phyloP scores from a whole-genome alignment of 2,113 vertebrate genomes.

The Rutilus rutilus region DNA sequence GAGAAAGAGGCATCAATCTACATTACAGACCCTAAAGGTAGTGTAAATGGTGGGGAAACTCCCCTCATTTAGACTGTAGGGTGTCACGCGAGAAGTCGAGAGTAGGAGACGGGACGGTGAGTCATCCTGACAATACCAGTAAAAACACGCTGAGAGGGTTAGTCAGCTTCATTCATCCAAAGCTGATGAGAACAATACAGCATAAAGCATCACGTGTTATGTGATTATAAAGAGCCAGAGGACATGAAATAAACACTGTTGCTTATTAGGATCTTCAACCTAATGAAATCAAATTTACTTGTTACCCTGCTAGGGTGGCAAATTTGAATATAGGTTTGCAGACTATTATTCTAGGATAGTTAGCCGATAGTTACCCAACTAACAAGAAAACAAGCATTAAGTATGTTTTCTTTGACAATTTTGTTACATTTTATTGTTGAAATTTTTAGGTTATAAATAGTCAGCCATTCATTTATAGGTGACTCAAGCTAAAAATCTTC shows the following conservation, averaged over 20 bases:
- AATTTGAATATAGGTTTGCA: not conserved
- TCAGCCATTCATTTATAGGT: too few relatives aligned
- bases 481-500: not conserved
- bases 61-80: conserved; percentile 47
- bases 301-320: not conserved
- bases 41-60: conserved; percentile 46
- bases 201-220: conserved; percentile 12
- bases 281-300: conserved; percentile 6
- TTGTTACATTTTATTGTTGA: too few relatives aligned
- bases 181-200: conserved; percentile 16
- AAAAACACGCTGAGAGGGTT: conserved; percentile 51
- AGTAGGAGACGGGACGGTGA: not conserved
- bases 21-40: conserved; percentile 43
- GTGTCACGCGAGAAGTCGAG: conserved; percentile 12
- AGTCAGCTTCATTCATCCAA: conserved; percentile 51
- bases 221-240: not conserved
- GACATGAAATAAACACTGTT: not conserved
- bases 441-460: not conserved
- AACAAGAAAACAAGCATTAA: not conserved
- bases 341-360: not conserved
- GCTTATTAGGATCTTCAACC: not conserved
- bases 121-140: conserved; percentile 44
- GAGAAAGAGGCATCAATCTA: conserved; percentile 16
- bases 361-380: not conserved
- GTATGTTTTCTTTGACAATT: too few relatives aligned